A percentile compares a stretch with the other conserved stretches of the same genome.
These are phyloP conservation scores for Meloidogyne exigua DNA, from an alignment of 1,140 invertebrate genomes.

Conservation along the genomic window DNA sequence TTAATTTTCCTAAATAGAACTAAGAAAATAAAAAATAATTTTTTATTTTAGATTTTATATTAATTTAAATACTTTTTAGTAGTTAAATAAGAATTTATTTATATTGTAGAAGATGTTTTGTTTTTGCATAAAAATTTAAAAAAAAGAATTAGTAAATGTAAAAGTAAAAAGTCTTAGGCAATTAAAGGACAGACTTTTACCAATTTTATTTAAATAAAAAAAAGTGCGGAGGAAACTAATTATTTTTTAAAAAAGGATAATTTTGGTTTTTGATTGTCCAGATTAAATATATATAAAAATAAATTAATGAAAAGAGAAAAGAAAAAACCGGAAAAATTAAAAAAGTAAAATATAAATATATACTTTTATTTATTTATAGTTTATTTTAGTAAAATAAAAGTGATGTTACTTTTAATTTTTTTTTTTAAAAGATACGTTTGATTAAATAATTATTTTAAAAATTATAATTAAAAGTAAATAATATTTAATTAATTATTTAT, in stretches of 20 bases:
- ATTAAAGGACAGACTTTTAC: no score
- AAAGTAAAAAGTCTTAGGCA: no score
- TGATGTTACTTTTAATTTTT: background rate
- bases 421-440: background rate
- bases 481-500: no score
- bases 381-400: background rate
- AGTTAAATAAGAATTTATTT: no score
- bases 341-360: background rate
- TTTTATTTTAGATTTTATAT: no score
- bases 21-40: no score
- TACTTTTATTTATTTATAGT: background rate
- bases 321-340: background rate
- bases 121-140: no score
- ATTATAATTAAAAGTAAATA: no score
- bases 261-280: background rate
- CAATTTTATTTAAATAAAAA: background rate
- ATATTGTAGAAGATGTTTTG: no score
- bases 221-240: conserved; percentile 1
- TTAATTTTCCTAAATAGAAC: no score
- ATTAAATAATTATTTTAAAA: background rate
- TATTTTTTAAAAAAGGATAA: conserved; percentile 1
- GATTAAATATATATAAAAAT: background rate
- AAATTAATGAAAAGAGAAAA: background rate
- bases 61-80: no score
- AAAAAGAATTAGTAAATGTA: no score